Base-by-base conservation (phyloP, 2,113 vertebrate genomes). In the Cottus gobio region DNA sequence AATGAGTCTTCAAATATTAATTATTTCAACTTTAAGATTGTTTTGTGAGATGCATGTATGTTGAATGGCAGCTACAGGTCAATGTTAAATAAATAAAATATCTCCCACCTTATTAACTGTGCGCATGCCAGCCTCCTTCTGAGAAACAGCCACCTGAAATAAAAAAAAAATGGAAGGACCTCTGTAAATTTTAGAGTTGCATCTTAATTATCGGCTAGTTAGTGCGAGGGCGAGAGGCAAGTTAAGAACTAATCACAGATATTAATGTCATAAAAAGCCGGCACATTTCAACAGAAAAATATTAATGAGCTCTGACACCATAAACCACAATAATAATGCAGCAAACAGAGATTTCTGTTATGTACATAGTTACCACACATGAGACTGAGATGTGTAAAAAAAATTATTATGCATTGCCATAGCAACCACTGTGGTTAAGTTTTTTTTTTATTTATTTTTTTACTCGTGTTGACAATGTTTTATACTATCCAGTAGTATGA, bases 41-140 rank as follows among this genome's bases (percentile, higher is more conserved):
- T 63, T 46, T 75, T 52, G 48, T 31, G 6, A 46, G n/a, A 54
- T 48, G 20, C 57, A 16, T 54, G 30, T 10, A 48, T 64, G 39
- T 62, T 60, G 26, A n/a, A 31, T 31, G 31, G n/a, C 18, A 70
- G 61, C 46, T 37, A 60, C 28, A 39, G 22, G n/a, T 76, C 6
- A 26, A 42, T 22, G 22, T 10, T 42, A 12, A 36, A 42, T 1
- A 8, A 39, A 57, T 57, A 73, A 52, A 61, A 71, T 57, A 60
- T 10, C 26, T 68, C 77, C n/a, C 52, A 94, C 94, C 93, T 91
- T 82, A 73, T 86, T 84, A 31, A 89, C 76, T 66, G 90, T 83
- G 44, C 13, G 77, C 67, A 85, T 57, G 52, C 85, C 87, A 16
- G 83, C 26, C 50, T 87, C 87, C 81, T 82, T 88, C 74, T 86